Evolutionary conservation across 2,113 vertebrate species (phyloP).

Genomic region (Zosterops pallidus): DNA sequence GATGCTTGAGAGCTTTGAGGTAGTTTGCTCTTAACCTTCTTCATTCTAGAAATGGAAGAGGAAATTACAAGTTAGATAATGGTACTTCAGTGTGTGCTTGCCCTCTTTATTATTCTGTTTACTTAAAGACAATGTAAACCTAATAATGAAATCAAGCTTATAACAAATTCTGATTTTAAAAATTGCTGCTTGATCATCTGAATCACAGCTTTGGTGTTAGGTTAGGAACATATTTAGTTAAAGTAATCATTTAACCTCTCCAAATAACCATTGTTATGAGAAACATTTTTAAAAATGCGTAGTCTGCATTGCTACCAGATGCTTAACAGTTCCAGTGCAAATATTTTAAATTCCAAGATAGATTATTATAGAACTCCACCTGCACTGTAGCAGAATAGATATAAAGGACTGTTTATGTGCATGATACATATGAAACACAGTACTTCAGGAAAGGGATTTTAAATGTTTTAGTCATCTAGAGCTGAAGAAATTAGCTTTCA

Average conservation of each 20-base stretch:
- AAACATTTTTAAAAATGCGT: neutral
- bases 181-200: slow-evolving; percentile 61
- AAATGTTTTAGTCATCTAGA: neutral
- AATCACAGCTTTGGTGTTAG: slow-evolving; percentile 25
- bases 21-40: slow-evolving; percentile 42
- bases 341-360: neutral
- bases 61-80: slow-evolving; percentile 40
- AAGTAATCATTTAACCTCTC: slow-evolving; percentile 24
- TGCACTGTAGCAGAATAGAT: neutral
- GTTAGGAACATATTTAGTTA: slow-evolving; percentile 29
- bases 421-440: neutral
- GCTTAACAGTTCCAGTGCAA: neutral
- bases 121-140: slow-evolving; percentile 36
- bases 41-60: slow-evolving; percentile 52
- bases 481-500: neutral
- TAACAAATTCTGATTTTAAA: slow-evolving; percentile 66
- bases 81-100: slow-evolving; percentile 46
- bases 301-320: neutral
- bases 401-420: neutral
- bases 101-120: slow-evolving; percentile 67
- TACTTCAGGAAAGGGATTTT: neutral
- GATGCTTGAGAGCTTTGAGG: neutral
- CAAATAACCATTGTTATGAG: slow-evolving; percentile 30
- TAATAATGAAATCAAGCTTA: slow-evolving; percentile 51
- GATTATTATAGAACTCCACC: neutral